Evolutionary conservation across 2,113 vertebrate genomes (phyloP).

Genomic region (Sylvilagus bachmani): DNA sequence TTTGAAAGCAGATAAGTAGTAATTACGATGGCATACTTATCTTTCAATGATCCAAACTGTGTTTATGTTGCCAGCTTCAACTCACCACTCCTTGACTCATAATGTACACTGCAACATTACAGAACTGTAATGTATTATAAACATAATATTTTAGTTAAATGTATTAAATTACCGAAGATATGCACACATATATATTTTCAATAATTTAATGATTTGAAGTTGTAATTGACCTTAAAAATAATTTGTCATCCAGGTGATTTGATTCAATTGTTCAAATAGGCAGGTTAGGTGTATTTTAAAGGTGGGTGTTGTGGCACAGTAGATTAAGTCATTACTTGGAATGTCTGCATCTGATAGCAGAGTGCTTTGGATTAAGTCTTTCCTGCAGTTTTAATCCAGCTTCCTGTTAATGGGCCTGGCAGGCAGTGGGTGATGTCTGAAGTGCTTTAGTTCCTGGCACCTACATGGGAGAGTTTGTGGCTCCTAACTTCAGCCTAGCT

Average conservation of each 20-base stretch:
- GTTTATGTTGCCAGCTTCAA: not conserved
- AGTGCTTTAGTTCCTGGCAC: no score
- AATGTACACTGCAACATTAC: not conserved
- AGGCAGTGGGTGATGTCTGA: no score
- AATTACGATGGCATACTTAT: not conserved
- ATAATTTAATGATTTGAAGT: not conserved
- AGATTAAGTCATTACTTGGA: no score
- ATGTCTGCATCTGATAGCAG: no score
- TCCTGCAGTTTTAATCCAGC: no score
- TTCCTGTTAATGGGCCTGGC: no score
- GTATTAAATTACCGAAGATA: not conserved
- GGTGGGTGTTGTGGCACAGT: no score
- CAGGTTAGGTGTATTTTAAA: no score
- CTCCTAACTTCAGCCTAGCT: no score
- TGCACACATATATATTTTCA: not conserved
- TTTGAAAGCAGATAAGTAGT: not conserved
- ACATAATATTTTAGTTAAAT: not conserved
- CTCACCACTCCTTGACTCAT: not conserved
- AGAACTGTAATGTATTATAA: not conserved
- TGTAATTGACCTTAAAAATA: not conserved
- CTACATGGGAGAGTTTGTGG: no score
- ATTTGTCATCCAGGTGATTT: not conserved
- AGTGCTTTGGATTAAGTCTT: no score
- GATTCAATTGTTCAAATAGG: no score
- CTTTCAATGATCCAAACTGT: not conserved